Conservation (phyloP, 2,888 invertebrate genomes). For the Callyntrura sp. region DNA sequence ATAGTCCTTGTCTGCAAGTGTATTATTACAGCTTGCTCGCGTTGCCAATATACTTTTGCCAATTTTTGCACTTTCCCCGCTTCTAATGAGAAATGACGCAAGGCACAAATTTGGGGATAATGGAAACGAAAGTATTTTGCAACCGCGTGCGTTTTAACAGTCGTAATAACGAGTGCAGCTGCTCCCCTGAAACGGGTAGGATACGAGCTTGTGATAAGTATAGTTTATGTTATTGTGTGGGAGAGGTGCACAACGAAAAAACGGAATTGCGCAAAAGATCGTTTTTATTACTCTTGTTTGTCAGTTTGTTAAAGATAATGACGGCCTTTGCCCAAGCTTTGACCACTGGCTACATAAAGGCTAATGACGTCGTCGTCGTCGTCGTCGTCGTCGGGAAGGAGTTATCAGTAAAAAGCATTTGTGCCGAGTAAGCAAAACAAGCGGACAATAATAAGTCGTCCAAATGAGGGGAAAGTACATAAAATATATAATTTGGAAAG, state of each 20-base stretch:
- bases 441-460: not conserved
- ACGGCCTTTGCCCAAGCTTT: slow-evolving; percentile 5
- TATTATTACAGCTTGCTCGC: not conserved
- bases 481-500: not conserved
- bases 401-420: slow-evolving; percentile 18
- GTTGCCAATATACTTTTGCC: not conserved
- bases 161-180: too few species aligned
- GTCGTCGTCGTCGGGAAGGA: not conserved
- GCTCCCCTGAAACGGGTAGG: too few species aligned
- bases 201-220: slow-evolving; percentile 28
- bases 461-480: slow-evolving; percentile 5
- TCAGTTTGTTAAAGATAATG: slow-evolving; percentile 11
- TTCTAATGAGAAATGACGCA: slow-evolving; percentile 7
- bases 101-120: not conserved
- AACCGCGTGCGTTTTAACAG: not conserved
- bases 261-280: slow-evolving; percentile 16
- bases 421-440: slow-evolving; percentile 16
- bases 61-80: not conserved
- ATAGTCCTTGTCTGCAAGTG: not conserved
- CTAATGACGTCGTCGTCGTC: not conserved
- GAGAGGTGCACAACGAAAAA: not conserved
- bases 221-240: not conserved
- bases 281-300: slow-evolving; percentile 24
- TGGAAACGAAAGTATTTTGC: slow-evolving; percentile 19
- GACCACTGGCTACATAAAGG: slow-evolving; percentile 11